A percentile compares a stretch with the other conserved stretches of the same genome.
Conservation (phyloP, 2,888 invertebrate genomes). For the Harpalus rufipes region DNA sequence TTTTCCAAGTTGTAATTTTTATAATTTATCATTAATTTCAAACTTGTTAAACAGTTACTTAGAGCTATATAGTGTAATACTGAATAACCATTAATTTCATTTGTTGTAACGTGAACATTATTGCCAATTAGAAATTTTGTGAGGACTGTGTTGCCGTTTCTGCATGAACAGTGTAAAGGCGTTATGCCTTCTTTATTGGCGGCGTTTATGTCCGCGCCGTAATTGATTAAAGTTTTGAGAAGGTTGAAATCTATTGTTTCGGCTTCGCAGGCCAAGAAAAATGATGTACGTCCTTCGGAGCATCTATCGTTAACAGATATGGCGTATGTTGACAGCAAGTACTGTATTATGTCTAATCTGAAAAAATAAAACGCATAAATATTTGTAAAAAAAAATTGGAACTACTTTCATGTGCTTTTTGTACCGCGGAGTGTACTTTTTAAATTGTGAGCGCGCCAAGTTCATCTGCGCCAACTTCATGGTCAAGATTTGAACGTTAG, state of each 20-base stretch:
- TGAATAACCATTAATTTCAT: constrained; percentile 58
- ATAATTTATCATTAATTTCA: constrained; percentile 30
- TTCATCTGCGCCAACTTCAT: too few relatives aligned
- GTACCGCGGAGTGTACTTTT: too few relatives aligned
- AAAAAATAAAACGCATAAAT: background rate
- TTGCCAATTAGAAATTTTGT: constrained; percentile 51
- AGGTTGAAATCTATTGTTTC: constrained; percentile 8
- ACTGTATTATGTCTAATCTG: constrained; percentile 61
- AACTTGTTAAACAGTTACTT: constrained; percentile 44
- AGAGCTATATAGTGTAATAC: constrained; percentile 58
- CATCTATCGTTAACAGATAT: constrained; percentile 49
- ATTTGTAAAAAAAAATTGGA: background rate
- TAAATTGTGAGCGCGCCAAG: too few relatives aligned
- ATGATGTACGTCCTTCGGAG: constrained; percentile 55
- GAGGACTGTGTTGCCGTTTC: constrained; percentile 30
- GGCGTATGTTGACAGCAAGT: constrained; percentile 46
- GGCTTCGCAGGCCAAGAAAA: constrained; percentile 58
- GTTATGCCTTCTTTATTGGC: constrained; percentile 59
- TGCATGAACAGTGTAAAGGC: constrained; percentile 57
- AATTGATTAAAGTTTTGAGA: constrained; percentile 36
- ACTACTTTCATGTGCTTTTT: too few relatives aligned
- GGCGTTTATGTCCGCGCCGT: constrained; percentile 61
- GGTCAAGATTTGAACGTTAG: too few relatives aligned
- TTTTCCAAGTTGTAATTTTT: background rate
- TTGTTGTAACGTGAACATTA: background rate